A percentile compares a stretch with the other conserved stretches of the same genome.
Evolutionary conservation across 37 sponge, comb jelly and placozoan genomes (phyloP).

Genomic region (Ephydatia muelleri): DNA sequence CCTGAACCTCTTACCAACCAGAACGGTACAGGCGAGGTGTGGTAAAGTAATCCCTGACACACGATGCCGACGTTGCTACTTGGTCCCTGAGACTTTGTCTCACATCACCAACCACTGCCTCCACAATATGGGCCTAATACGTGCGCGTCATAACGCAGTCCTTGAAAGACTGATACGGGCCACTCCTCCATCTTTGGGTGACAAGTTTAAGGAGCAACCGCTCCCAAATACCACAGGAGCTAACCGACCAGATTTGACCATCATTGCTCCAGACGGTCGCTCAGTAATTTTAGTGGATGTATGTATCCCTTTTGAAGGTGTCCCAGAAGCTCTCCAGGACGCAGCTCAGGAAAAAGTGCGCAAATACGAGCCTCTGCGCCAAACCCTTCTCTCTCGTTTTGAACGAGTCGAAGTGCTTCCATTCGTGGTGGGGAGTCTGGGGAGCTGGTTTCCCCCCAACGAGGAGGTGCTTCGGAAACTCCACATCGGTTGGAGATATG

Average conservation of each 20-base stretch:
- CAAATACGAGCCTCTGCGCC: no score
- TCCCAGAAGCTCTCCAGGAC: no score
- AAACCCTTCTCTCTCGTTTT: no score
- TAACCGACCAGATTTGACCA: background rate
- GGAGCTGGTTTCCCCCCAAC: no score
- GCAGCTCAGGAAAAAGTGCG: no score
- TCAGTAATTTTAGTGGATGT: no score
- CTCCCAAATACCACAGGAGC: background rate
- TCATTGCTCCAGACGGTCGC: background rate
- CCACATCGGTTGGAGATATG: no score
- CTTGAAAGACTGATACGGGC: background rate
- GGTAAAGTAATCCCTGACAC: background rate
- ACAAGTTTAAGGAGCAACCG: background rate
- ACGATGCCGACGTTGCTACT: background rate
- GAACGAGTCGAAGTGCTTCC: no score
- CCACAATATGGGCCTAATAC: background rate
- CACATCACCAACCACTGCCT: background rate
- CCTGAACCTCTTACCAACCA: background rate
- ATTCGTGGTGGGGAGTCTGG: no score
- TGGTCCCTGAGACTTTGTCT: background rate
- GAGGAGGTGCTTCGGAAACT: no score
- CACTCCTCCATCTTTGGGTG: background rate
- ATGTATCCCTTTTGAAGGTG: conserved; percentile 39
- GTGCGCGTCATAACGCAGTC: background rate
- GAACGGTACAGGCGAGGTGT: background rate